phyloP scores from a whole-genome alignment of 2,888 invertebrate genomes.

The Syrphus vitripennis region DNA sequence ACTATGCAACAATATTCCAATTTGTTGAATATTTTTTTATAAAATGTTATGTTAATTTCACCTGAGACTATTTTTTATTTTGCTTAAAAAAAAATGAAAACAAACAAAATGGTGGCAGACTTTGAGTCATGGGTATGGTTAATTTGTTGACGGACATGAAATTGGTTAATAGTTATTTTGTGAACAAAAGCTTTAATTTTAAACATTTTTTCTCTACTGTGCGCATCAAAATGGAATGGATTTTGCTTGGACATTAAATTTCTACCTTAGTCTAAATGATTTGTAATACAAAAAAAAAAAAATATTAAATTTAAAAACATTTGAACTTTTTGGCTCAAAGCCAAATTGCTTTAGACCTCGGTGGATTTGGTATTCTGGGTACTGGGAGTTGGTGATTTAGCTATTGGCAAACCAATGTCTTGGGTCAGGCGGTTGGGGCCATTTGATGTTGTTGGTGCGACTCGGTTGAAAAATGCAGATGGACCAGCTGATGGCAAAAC shows the following conservation, averaged over 20 bases:
- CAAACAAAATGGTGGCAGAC: constrained; percentile 40
- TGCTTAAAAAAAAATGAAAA: constrained; percentile 3
- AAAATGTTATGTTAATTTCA: constrained; percentile 3
- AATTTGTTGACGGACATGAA: constrained; percentile 4
- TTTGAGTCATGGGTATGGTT: constrained; percentile 55
- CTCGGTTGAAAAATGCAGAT: constrained; percentile 77
- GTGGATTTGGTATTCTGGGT: constrained; percentile 79
- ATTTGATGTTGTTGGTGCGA: constrained; percentile 68
- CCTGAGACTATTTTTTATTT: constrained; percentile 34
- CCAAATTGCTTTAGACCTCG: constrained; percentile 77
- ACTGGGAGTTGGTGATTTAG: constrained; percentile 80
- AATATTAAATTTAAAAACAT: constrained; percentile 3
- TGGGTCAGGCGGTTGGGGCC: constrained; percentile 75
- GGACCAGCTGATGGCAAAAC: constrained; percentile 77
- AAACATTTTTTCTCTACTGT: neutral
- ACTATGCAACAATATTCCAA: constrained; percentile 4
- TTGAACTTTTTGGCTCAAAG: constrained; percentile 54
- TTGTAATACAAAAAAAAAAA: neutral
- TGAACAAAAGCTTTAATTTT: neutral
- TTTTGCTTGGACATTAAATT: neutral
- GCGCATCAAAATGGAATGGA: neutral
- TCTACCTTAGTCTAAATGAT: constrained; percentile 13
- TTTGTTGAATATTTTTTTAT: neutral
- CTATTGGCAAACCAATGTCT: constrained; percentile 79
- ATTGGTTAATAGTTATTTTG: constrained; percentile 14